A percentile compares a stretch with the other conserved stretches of the same genome.
Evolutionary conservation across 35 echinoderm and acorn worm species (phyloP).

Genomic region (Stichopus chloronotus): DNA sequence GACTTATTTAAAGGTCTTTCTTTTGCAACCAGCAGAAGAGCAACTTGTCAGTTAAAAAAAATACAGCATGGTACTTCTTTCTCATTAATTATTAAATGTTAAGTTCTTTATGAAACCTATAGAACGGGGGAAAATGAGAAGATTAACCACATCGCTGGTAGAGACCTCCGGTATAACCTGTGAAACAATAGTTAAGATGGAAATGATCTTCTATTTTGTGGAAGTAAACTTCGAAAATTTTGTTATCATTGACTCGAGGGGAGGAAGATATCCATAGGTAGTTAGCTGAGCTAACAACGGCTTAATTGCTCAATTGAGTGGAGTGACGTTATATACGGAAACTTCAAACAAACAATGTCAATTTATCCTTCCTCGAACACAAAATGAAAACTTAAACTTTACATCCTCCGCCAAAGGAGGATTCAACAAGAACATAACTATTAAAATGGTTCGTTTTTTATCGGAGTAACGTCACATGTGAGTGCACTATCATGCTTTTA

Average conservation of each 20-base stretch:
- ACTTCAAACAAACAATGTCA: constrained; percentile 10
- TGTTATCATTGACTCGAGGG: background rate
- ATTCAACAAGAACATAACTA: background rate
- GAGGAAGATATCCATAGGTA: background rate
- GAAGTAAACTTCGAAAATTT: background rate
- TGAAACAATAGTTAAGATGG: background rate
- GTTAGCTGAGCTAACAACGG: background rate
- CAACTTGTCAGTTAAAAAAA: too few species aligned
- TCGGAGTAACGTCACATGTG: too few species aligned
- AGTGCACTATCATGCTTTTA: too few species aligned
- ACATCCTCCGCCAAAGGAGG: background rate
- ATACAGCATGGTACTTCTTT: too few species aligned
- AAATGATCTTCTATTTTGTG: background rate
- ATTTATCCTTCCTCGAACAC: background rate
- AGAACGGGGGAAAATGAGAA: too few species aligned
- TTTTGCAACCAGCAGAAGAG: too few species aligned
- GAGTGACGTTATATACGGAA: background rate
- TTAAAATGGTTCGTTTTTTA: too few species aligned
- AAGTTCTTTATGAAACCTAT: too few species aligned
- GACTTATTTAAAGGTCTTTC: too few species aligned
- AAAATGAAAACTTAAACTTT: background rate
- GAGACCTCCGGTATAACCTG: background rate
- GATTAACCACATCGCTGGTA: background rate
- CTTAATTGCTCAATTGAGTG: background rate
- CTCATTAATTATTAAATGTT: too few species aligned